These are phyloP conservation scores for Nemapogon koenigi DNA, from an alignment of 2,888 invertebrate genomes.

Conservation along the genomic window DNA sequence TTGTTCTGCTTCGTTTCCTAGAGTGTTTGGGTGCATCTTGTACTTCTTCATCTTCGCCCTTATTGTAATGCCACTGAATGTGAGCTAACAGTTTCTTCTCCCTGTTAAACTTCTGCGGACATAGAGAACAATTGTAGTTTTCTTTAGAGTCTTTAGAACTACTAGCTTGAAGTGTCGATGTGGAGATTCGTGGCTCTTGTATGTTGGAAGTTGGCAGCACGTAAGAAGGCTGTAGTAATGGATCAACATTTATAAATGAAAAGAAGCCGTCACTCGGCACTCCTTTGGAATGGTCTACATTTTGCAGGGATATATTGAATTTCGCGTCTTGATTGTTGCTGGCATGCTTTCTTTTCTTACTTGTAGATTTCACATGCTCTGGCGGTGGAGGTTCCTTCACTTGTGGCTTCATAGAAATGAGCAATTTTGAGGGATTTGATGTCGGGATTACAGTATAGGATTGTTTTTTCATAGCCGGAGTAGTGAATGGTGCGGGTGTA, in stretches of 20 bases:
- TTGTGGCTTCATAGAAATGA: slow-evolving; percentile 42
- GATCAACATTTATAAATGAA: slow-evolving; percentile 54
- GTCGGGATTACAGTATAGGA: slow-evolving; percentile 52
- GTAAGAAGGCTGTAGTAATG: slow-evolving; percentile 45
- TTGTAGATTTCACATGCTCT: no score
- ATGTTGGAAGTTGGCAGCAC: slow-evolving; percentile 49
- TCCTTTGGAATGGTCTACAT: neutral
- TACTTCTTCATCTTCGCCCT: neutral
- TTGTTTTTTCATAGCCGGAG: slow-evolving; percentile 50
- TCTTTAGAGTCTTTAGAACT: slow-evolving; percentile 24
- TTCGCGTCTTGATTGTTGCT: neutral
- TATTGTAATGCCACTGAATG: slow-evolving; percentile 36
- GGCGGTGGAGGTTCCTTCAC: slow-evolving; percentile 22
- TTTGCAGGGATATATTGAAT: slow-evolving; percentile 25
- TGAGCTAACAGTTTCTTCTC: slow-evolving; percentile 50
- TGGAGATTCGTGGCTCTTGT: slow-evolving; percentile 53
- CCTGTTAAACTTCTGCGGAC: slow-evolving; percentile 38
- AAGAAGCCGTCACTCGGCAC: slow-evolving; percentile 32
- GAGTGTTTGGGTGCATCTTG: neutral
- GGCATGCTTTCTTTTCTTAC: neutral
- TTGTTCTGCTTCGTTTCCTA: slow-evolving; percentile 3
- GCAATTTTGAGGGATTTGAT: slow-evolving; percentile 47
- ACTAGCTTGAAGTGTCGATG: slow-evolving; percentile 26
- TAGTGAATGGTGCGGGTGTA: slow-evolving; percentile 25
- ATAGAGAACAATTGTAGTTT: slow-evolving; percentile 47